These are phyloP conservation scores for Maccullochella peelii DNA, from an alignment of 2,113 vertebrate species.

Conservation along the genomic window DNA sequence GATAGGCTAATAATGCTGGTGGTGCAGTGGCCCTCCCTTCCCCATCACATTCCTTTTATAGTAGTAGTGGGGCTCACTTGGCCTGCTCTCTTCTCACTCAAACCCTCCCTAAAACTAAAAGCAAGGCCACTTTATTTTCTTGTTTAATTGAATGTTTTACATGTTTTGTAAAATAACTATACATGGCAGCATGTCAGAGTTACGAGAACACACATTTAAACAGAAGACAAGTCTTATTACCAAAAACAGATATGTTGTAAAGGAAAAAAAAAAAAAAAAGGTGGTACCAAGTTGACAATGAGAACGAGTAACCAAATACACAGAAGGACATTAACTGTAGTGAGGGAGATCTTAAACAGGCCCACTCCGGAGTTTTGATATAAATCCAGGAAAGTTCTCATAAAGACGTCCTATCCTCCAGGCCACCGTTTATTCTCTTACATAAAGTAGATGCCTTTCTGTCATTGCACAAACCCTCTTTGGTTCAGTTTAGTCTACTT, in stretches of 20 bases:
- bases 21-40: constrained; percentile 77
- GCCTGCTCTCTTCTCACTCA: constrained; percentile 63
- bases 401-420: constrained; percentile 49
- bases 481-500: constrained; percentile 5
- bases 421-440: constrained; percentile 23
- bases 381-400: constrained; percentile 53
- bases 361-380: constrained; percentile 25
- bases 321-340: constrained; percentile 12
- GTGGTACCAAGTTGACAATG: background rate
- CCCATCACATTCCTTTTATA: constrained; percentile 82
- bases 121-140: constrained; percentile 19
- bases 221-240: background rate
- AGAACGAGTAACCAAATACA: constrained; percentile 2
- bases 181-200: background rate
- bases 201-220: constrained; percentile 1
- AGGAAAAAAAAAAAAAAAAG: background rate
- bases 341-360: constrained; percentile 34
- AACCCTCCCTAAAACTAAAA: constrained; percentile 46
- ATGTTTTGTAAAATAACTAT: background rate
- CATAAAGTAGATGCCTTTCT: constrained; percentile 9
- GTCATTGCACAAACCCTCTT: background rate
- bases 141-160: constrained; percentile 35
- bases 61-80: constrained; percentile 70
- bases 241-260: constrained; percentile 21
- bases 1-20: constrained; percentile 69